phyloP scores from a whole-genome alignment of 2,113 vertebrate species.

The Cervus canadensis region DNA sequence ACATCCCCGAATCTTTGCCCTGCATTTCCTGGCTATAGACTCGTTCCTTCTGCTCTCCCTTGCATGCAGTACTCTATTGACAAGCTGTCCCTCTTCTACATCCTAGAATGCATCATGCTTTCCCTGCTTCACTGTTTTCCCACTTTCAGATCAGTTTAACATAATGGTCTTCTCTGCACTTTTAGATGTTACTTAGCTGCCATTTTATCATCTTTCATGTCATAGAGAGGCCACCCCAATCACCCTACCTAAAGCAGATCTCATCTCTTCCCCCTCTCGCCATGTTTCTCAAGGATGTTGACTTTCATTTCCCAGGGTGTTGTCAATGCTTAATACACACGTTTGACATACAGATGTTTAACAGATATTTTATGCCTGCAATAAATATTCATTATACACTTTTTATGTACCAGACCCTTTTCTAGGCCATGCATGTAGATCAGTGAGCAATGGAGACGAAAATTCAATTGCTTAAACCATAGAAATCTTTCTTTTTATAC shows the following conservation, averaged over 20 bases:
- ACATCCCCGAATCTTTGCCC: not conserved
- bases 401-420: not conserved
- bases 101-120: not conserved
- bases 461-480: not conserved
- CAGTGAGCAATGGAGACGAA: not conserved
- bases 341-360: not conserved
- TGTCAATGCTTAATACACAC: not conserved
- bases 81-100: not conserved
- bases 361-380: not conserved
- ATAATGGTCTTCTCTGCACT: not conserved
- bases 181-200: not conserved
- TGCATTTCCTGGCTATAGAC: not conserved
- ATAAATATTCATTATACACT: not conserved
- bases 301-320: not conserved
- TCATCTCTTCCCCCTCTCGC: rapidly evolving
- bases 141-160: not conserved
- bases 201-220: not conserved
- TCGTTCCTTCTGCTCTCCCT: not conserved
- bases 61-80: not conserved
- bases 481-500: not conserved
- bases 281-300: not conserved
- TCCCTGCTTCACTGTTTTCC: not conserved
- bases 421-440: not conserved
- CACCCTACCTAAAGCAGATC: not conserved
- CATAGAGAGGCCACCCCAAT: not conserved